phyloP scores from a whole-genome alignment of 1,140 invertebrate genomes.

The Ostrea edulis region DNA sequence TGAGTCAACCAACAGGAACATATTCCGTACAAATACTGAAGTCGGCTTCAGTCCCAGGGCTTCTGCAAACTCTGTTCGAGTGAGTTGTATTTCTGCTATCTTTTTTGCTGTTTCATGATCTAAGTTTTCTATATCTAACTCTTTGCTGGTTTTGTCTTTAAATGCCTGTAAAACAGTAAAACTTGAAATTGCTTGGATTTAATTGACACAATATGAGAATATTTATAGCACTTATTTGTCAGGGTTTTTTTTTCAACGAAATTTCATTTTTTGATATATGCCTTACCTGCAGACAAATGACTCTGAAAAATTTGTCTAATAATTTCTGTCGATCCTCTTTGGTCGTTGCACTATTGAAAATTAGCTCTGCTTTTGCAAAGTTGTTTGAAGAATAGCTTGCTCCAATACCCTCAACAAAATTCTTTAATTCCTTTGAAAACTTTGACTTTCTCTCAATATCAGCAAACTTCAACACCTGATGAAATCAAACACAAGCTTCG shows the following conservation, averaged over 20 bases:
- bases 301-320: slow-evolving; percentile 98
- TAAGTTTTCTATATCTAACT: slow-evolving; percentile 39
- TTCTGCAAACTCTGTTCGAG: slow-evolving; percentile 92
- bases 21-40: slow-evolving; percentile 98
- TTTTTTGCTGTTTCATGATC: slow-evolving; percentile 60
- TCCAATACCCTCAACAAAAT: slow-evolving; percentile 90
- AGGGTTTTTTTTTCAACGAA: background rate
- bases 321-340: slow-evolving; percentile 95
- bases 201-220: background rate
- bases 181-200: background rate
- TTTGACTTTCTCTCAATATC: slow-evolving; percentile 89
- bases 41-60: slow-evolving; percentile 98
- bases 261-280: background rate
- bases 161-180: slow-evolving; percentile 57
- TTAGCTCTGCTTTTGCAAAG: slow-evolving; percentile 85
- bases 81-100: slow-evolving; percentile 68
- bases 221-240: background rate
- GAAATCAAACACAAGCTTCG: background rate
- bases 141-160: slow-evolving; percentile 44
- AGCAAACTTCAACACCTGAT: slow-evolving; percentile 90
- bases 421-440: slow-evolving; percentile 93
- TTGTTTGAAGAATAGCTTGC: slow-evolving; percentile 88
- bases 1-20: slow-evolving; percentile 99
- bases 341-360: slow-evolving; percentile 96
- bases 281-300: slow-evolving; percentile 91